Percentiles rank a stretch among this genome's conserved stretches.
These are phyloP conservation scores for Tanypteryx hageni DNA, from an alignment of 2,888 invertebrate genomes.

Conservation along the genomic window DNA sequence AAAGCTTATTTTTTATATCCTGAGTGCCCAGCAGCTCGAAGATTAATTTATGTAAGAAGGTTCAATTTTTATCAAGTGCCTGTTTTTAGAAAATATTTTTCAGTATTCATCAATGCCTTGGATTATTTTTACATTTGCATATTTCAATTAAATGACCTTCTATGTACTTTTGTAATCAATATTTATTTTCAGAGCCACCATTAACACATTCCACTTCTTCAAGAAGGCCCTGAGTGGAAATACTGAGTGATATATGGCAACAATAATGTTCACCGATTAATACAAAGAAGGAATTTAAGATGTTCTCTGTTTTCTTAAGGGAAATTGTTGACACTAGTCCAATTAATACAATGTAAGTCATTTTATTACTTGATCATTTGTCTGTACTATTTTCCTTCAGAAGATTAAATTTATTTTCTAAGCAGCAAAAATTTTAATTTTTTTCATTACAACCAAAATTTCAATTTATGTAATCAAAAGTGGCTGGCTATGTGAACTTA, in stretches of 20 bases:
- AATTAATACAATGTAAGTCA: too few species aligned
- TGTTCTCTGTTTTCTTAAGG: too few species aligned
- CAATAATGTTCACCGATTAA: background rate
- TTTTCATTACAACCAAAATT: too few species aligned
- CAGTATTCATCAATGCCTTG: background rate
- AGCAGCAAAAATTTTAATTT: too few species aligned
- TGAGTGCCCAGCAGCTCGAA: background rate
- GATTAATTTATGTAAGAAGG: background rate
- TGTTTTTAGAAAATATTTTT: background rate
- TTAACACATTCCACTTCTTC: conserved; percentile 17
- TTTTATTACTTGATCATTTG: too few species aligned
- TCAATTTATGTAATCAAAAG: too few species aligned
- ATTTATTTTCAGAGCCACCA: conserved; percentile 33
- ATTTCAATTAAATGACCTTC: background rate
- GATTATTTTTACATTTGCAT: too few species aligned
- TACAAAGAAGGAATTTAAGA: conserved; percentile 35
- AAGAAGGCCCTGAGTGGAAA: conserved; percentile 34
- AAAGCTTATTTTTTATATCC: background rate
- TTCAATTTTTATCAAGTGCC: too few species aligned
- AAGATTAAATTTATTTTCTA: too few species aligned
- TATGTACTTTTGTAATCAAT: background rate
- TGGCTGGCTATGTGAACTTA: too few species aligned
- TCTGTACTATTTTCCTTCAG: too few species aligned
- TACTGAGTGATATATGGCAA: conserved; percentile 32
- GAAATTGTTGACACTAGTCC: too few species aligned